Base-by-base conservation (phyloP, 2,113 vertebrate genomes). In the Crotophaga sulcirostris region DNA sequence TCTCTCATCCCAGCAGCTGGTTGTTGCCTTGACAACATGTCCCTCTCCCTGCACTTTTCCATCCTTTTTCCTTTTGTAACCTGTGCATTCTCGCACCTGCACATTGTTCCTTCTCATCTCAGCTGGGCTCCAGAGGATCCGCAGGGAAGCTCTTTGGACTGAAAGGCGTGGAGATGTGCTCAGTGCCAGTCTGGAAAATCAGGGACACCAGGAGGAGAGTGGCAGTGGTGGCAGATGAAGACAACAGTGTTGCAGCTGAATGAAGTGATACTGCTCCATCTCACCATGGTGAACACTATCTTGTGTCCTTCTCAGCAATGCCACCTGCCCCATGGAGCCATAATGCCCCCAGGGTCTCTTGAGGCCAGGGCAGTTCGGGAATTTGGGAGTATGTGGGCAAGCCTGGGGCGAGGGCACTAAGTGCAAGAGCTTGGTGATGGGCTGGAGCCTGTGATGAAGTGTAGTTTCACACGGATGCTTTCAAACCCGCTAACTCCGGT, bases 291-390 rank as follows among this genome's bases (percentile, higher is more conserved):
- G 24, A 49, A 18, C 0, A 2, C 20, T 16, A 34, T 34, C 58
- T 56, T 1, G 6, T 2, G 45, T 38, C 44, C 66, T 29, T n/a
- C 49, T 28, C 3, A 1, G 47, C 21, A 4, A 20, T 31, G 69
- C 33, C 26, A 23, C 11, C 6, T 0, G 1, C 40, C 34, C 15
- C 4, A 0, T 49, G 1, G 25, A 26, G 13, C 19, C 34, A 7
- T 24, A 11, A 4, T 34, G 25, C 15, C 20, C 3, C 13, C 4
- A 2, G 13, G 7, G 17, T 11, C 13, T 34, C 34, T 42, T 67
- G 38, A 11, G 29, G n/a, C 54, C 1, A 3, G 31, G 68, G 26
- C 17, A 21, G 38, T 34, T 1, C 55, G 88, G 7, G 59, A 10
- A 31, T 64, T 34, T 58, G 49, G 20, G 23, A 7, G 18, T 12